Evolutionary conservation across 2,113 vertebrate species (phyloP).

Genomic region (Albula goreensis): DNA sequence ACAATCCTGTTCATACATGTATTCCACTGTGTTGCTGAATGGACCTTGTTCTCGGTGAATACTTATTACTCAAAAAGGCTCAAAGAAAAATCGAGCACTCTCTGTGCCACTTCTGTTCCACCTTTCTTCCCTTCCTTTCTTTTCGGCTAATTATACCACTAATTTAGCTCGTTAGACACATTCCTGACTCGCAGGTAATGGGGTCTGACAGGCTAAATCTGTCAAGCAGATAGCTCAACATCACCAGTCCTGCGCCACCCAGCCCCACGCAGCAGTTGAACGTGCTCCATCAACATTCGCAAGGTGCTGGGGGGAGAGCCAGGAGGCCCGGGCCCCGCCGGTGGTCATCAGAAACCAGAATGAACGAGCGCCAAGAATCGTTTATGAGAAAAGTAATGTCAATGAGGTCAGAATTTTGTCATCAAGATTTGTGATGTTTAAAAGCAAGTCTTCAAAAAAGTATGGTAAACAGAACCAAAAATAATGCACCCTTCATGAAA

Average conservation of each 20-base stretch:
- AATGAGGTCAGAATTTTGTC: no score
- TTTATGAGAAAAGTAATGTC: no score
- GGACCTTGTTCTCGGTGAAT: constrained; percentile 19
- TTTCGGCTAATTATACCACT: constrained; percentile 58
- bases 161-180: constrained; percentile 57
- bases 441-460: no score
- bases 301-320: background rate
- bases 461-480: no score
- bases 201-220: constrained; percentile 58
- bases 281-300: background rate
- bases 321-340: no score
- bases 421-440: background rate
- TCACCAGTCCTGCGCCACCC: background rate
- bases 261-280: background rate
- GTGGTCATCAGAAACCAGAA: background rate
- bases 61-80: constrained; percentile 28
- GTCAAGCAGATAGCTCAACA: constrained; percentile 48
- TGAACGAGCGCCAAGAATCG: background rate
- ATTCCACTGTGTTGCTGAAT: background rate
- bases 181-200: constrained; percentile 55
- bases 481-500: no score
- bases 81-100: constrained; percentile 31
- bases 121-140: constrained; percentile 43
- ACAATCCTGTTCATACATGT: background rate
- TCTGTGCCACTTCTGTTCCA: constrained; percentile 39